These are phyloP conservation scores for Picus viridis DNA, from an alignment of 2,797 vertebrate genomes.

Conservation along the genomic window DNA sequence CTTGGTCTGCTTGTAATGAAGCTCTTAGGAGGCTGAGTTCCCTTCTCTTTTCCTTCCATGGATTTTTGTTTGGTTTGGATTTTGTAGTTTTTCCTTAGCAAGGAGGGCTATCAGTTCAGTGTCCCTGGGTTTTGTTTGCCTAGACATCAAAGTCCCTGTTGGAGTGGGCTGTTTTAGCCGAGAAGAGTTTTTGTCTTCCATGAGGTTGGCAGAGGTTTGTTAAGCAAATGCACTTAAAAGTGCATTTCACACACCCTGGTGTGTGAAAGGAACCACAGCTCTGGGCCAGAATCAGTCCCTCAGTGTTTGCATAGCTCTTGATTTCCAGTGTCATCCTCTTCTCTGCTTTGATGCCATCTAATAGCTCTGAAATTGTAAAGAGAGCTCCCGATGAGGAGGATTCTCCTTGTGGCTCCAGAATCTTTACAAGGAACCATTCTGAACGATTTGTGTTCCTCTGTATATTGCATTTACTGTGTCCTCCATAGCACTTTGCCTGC, in stretches of 20 bases:
- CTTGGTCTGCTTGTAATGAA: not conserved
- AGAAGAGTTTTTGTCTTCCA: not conserved
- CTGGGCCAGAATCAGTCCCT: not conserved
- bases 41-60: not conserved
- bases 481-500: constrained; percentile 13
- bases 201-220: not conserved
- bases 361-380: not conserved
- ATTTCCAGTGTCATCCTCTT: not conserved
- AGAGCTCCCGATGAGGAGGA: not conserved
- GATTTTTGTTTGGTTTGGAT: not conserved
- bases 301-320: not conserved
- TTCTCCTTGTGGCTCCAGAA: not conserved
- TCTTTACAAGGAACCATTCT: not conserved
- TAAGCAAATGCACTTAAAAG: not conserved
- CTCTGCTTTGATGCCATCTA: not conserved
- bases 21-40: not conserved
- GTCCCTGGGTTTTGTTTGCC: not conserved
- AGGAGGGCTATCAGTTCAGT: not conserved
- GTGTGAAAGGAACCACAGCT: not conserved
- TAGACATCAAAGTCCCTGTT: not conserved
- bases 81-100: not conserved
- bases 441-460: not conserved
- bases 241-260: not conserved
- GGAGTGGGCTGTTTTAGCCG: not conserved
- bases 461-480: not conserved